Evolutionary conservation across 2,888 invertebrate genomes (phyloP).

Genomic region (Pachymerium ferrugineum): DNA sequence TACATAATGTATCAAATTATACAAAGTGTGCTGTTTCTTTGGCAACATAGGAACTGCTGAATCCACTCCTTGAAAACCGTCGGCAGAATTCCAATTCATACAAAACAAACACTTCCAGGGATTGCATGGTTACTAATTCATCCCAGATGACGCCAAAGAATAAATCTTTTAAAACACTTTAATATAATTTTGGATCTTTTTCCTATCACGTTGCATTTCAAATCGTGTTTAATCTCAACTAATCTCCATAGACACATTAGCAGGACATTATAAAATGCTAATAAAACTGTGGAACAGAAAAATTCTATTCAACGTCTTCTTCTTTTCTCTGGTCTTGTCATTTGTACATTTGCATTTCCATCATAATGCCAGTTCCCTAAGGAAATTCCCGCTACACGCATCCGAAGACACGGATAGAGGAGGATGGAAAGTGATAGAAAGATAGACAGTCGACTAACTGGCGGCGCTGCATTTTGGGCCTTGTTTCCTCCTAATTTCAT

Average conservation of each 20-base stretch:
- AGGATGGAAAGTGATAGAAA: not conserved
- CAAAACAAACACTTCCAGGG: not conserved
- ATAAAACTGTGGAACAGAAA: not conserved
- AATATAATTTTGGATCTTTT: too few species aligned
- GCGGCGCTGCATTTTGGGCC: not conserved
- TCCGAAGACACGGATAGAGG: not conserved
- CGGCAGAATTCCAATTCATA: not conserved
- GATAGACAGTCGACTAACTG: not conserved
- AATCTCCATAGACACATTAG: not conserved
- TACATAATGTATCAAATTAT: not conserved
- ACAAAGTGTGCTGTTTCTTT: not conserved
- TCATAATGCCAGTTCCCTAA: not conserved
- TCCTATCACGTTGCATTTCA: too few species aligned
- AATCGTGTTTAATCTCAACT: too few species aligned
- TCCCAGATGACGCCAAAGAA: too few species aligned
- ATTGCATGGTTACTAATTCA: too few species aligned
- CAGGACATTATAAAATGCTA: not conserved
- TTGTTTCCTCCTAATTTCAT: constrained; percentile 15
- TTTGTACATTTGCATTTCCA: not conserved
- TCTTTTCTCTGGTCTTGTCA: not conserved
- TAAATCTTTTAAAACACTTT: too few species aligned
- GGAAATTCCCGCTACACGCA: not conserved
- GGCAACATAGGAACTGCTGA: not conserved
- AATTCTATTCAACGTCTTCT: not conserved
- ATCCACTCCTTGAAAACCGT: not conserved